These are phyloP conservation scores for Cherax destructor DNA, from an alignment of 1,140 invertebrate genomes.

Conservation along the genomic window DNA sequence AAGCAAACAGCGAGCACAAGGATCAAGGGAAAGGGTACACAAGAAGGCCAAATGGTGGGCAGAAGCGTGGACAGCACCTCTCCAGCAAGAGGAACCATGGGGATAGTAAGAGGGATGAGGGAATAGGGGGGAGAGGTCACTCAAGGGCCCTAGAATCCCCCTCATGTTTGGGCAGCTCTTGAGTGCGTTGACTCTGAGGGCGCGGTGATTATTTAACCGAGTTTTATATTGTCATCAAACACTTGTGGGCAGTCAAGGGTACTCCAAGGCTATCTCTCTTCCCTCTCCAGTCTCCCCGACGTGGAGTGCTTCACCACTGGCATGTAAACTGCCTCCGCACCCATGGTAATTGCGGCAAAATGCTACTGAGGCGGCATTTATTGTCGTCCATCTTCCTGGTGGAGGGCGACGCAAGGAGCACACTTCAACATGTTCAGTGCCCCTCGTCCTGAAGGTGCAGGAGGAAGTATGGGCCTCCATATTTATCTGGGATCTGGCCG, in stretches of 20 bases:
- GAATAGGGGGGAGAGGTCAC: conserved; percentile 38
- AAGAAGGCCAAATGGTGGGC: conserved; percentile 19
- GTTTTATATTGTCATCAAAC: conserved; percentile 70
- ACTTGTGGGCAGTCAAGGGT: conserved; percentile 67
- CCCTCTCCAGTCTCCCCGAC: not conserved
- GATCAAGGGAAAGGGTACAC: conserved; percentile 29
- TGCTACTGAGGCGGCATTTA: conserved; percentile 24
- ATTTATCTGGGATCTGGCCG: too few relatives aligned
- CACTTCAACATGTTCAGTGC: conserved; percentile 1
- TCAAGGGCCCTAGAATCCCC: conserved; percentile 39
- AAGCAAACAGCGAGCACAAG: conserved; percentile 18
- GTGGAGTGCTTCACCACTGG: conserved; percentile 1
- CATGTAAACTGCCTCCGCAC: not conserved
- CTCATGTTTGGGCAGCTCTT: conserved; percentile 60
- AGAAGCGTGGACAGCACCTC: not conserved
- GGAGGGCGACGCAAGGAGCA: not conserved
- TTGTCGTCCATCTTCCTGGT: not conserved
- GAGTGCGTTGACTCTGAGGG: conserved; percentile 67
- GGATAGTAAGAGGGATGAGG: not conserved
- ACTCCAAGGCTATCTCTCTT: conserved; percentile 64
- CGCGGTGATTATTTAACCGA: conserved; percentile 68
- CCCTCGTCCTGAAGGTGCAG: not conserved
- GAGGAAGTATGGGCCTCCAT: not conserved
- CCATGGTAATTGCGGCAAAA: conserved; percentile 28
- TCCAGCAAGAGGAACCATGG: not conserved